Evolutionary conservation across 2,888 invertebrate genomes (phyloP).

Genomic region (Tachina lurida): DNA sequence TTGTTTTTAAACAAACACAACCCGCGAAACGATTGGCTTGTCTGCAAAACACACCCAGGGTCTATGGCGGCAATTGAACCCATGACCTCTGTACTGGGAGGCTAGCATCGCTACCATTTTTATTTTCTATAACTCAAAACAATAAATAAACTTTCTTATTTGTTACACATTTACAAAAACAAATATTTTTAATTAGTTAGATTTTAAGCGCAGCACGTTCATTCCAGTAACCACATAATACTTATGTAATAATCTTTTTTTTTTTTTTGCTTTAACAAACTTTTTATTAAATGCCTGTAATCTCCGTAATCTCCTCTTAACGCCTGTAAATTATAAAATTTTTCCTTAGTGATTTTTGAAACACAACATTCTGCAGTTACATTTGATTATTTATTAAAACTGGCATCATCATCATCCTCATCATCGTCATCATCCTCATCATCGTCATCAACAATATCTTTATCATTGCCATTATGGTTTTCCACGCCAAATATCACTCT

Average conservation of each 20-base stretch:
- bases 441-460: neutral
- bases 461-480: conserved; percentile 31
- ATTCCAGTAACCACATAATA: neutral
- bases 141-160: neutral
- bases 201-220: neutral
- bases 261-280: neutral
- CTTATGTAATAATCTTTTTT: neutral
- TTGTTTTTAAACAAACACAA: too few relatives aligned
- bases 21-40: too few relatives aligned
- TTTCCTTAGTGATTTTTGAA: conserved; percentile 1
- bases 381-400: conserved; percentile 29
- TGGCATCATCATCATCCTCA: conserved; percentile 2
- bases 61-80: too few relatives aligned
- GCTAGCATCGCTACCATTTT: too few relatives aligned
- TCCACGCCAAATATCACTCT: conserved; percentile 20
- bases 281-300: conserved; percentile 42
- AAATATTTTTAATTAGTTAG: neutral
- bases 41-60: too few relatives aligned
- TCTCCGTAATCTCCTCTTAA: conserved; percentile 43
- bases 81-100: too few relatives aligned
- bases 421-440: neutral
- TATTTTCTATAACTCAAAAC: neutral
- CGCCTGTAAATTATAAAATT: conserved; percentile 3
- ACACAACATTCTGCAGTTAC: neutral
- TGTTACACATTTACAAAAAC: neutral